These are phyloP conservation scores for Willisornis vidua DNA, from an alignment of 2,113 vertebrate genomes.

Conservation along the genomic window DNA sequence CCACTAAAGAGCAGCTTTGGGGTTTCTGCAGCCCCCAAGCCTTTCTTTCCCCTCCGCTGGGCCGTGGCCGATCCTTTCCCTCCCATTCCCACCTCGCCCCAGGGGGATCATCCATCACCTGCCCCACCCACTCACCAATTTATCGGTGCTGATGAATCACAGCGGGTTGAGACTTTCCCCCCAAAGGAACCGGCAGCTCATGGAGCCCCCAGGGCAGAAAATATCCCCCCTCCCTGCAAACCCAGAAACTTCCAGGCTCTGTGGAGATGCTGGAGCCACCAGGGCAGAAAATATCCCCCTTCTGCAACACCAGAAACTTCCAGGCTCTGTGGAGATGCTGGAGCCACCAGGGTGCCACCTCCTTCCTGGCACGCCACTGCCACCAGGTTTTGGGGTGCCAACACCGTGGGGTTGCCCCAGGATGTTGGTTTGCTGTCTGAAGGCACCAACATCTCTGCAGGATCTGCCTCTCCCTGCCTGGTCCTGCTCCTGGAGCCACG, in stretches of 20 bases:
- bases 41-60: background rate
- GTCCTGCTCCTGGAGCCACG: background rate
- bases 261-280: background rate
- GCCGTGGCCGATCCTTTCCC: background rate
- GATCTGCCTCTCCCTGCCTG: rapidly evolving
- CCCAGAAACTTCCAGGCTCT: too few species aligned
- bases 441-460: background rate
- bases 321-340: background rate
- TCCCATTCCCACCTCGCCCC: rapidly evolving
- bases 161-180: rapidly evolving
- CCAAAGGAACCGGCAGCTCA: background rate
- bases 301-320: too few species aligned
- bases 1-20: background rate
- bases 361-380: rapidly evolving
- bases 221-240: too few species aligned
- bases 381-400: rapidly evolving
- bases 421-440: background rate
- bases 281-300: too few species aligned
- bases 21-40: background rate
- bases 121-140: background rate
- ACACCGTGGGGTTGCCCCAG: rapidly evolving
- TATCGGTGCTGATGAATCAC: background rate
- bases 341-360: background rate
- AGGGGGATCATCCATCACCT: background rate
- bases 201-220: background rate